A percentile compares a stretch with the other conserved stretches of the same genome.
phyloP scores from a whole-genome alignment of 2,888 invertebrate genomes.

The Pinctada fucata region DNA sequence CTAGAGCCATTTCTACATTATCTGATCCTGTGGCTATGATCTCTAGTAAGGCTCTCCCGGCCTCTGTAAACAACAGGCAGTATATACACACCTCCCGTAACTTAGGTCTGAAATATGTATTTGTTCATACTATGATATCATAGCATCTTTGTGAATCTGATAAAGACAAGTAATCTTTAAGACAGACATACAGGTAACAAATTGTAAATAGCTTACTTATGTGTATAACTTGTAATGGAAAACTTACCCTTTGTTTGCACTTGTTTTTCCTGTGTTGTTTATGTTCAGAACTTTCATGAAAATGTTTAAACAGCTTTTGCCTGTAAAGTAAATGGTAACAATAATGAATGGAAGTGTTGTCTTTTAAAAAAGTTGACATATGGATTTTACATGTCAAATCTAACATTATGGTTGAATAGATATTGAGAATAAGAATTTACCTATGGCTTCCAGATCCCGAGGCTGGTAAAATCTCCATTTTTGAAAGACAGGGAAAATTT shows the following conservation, averaged over 20 bases:
- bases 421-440: no score
- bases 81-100: conserved; percentile 73
- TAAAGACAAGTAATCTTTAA: background rate
- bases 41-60: conserved; percentile 75
- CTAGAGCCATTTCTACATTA: conserved; percentile 71
- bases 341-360: no score
- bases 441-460: conserved; percentile 70
- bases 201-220: no score
- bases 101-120: conserved; percentile 50
- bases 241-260: no score
- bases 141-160: background rate
- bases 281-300: conserved; percentile 74
- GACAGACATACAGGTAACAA: no score
- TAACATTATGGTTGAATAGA: no score
- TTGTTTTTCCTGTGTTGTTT: conserved; percentile 19
- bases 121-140: background rate
- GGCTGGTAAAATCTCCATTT: conserved; percentile 75
- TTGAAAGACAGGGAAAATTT: conserved; percentile 76
- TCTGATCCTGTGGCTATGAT: conserved; percentile 76
- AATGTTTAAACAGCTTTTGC: conserved; percentile 74
- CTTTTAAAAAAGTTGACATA: no score
- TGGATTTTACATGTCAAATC: no score
- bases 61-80: conserved; percentile 75
- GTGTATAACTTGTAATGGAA: no score
- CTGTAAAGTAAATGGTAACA: no score